These are phyloP conservation scores for Scaptodrosophila latifasciaeformis DNA, from an alignment of 2,888 invertebrate species.

Conservation along the genomic window DNA sequence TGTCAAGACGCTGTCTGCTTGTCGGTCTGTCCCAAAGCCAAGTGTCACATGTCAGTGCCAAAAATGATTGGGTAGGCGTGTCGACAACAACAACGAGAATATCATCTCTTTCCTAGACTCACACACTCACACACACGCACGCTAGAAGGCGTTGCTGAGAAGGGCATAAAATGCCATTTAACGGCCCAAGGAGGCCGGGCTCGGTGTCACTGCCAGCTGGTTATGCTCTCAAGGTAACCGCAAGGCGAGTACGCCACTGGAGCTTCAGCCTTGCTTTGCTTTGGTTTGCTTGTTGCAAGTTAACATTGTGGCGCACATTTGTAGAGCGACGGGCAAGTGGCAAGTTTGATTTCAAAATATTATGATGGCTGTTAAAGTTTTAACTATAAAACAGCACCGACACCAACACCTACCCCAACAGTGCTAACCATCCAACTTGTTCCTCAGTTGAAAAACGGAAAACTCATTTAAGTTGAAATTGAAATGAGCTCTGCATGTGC, in stretches of 20 bases:
- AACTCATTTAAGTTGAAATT: slow-evolving; percentile 49
- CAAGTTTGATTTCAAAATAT: slow-evolving; percentile 57
- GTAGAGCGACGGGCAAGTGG: too few species aligned
- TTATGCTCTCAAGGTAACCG: neutral
- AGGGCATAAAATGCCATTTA: slow-evolving; percentile 17
- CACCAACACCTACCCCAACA: too few species aligned
- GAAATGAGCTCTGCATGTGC: slow-evolving; percentile 29
- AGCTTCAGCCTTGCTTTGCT: too few species aligned
- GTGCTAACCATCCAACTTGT: neutral
- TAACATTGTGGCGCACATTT: too few species aligned
- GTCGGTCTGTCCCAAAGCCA: slow-evolving; percentile 22
- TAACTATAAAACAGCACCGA: too few species aligned
- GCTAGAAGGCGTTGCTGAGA: too few species aligned
- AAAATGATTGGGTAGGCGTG: slow-evolving; percentile 63
- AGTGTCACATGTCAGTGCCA: slow-evolving; percentile 63
- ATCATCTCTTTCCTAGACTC: too few species aligned
- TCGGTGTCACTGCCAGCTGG: slow-evolving; percentile 52
- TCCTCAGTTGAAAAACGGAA: slow-evolving; percentile 8
- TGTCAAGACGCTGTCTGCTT: too few species aligned
- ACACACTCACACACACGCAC: too few species aligned
- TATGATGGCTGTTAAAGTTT: slow-evolving; percentile 55
- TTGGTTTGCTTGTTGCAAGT: too few species aligned
- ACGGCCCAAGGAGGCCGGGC: slow-evolving; percentile 14
- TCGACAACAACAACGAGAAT: slow-evolving; percentile 26
- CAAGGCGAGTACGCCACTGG: slow-evolving; percentile 14